Evolutionary conservation across 1,140 invertebrate genomes (phyloP), one percentile per base, ranked within the genome.

Genomic region (Dysdera silvatica): DNA sequence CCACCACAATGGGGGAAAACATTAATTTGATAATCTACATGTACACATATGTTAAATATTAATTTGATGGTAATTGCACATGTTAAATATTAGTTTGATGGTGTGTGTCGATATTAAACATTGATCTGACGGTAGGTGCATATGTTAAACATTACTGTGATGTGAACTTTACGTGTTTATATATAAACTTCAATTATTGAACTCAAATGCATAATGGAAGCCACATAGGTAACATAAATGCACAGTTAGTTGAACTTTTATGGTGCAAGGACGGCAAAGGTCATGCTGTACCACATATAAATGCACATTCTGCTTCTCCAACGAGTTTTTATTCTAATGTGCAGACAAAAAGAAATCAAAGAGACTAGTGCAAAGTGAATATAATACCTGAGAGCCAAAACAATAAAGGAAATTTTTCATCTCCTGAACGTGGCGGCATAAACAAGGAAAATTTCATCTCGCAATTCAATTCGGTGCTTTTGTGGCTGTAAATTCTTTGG

Each of bases 391-490:
- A 97, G 0, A 98, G 79, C 81, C 87, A 98, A 74, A 93, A 97
- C 4, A 98, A 81, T 7, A 95, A 88, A 32, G 94, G 91, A 24
- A 87, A 76, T 69, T 85, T 84, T 18, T 14, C 40, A 20, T 81
- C 78, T 58, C 87, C 85, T 14, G 82, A 81, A 71, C 87, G 81
- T 0, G 89, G 84, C 54, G 92, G 95, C 37, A 97, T 67, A 73
- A 87, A 98, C 26, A 95, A 80, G 3, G 87, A 91, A 79, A 98
- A 95, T 71, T 91, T 95, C 88, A 95, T 97, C 55, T 83, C 82
- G 75, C 93, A 96, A 75, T 87, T 84, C 54, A 95, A 74, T 71
- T 86, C 83, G 56, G 78, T 75, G 57, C 93, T 87, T 68, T 45
- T 78, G 79, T 95, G 91, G 6, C 83, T 83, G 73, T 83, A 95